Conservation (phyloP, 1,140 invertebrate species). For the Aphelinus atriplicis region DNA sequence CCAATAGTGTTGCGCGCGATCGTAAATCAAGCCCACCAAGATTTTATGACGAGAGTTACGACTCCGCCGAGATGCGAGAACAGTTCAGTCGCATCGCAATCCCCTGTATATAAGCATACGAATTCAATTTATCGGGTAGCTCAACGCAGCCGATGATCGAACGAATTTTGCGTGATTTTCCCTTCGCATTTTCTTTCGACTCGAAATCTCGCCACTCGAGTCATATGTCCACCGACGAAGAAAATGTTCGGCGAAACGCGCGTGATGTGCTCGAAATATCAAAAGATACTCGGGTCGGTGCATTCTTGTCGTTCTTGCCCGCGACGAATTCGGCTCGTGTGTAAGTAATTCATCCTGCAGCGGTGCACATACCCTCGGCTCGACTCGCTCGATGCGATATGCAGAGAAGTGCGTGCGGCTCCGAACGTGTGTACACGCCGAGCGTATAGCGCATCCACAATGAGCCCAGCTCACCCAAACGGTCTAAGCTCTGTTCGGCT, state of each 20-base stretch:
- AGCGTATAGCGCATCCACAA: slow-evolving; percentile 13
- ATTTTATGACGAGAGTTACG: slow-evolving; percentile 10
- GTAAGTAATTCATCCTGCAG: neutral
- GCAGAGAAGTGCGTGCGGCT: slow-evolving; percentile 11
- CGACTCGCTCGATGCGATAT: slow-evolving; percentile 1
- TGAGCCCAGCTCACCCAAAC: slow-evolving; percentile 8
- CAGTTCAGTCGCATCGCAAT: no score
- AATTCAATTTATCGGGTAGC: no score
- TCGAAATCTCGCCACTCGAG: no score
- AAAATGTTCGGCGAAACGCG: no score
- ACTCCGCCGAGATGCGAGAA: no score
- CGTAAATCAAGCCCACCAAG: slow-evolving; percentile 12
- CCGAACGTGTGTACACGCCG: neutral
- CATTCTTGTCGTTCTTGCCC: neutral
- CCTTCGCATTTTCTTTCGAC: no score
- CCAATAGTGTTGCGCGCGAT: neutral
- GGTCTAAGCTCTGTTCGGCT: slow-evolving; percentile 5
- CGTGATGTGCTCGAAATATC: neutral
- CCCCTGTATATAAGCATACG: no score
- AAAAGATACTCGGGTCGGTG: neutral
- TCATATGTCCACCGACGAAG: no score
- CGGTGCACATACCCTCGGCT: neutral
- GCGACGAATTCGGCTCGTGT: slow-evolving; percentile 16
- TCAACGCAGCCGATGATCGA: no score
- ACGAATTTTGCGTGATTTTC: no score